Conservation (phyloP, 2,888 invertebrate genomes). For the Macroteleia sp. region DNA sequence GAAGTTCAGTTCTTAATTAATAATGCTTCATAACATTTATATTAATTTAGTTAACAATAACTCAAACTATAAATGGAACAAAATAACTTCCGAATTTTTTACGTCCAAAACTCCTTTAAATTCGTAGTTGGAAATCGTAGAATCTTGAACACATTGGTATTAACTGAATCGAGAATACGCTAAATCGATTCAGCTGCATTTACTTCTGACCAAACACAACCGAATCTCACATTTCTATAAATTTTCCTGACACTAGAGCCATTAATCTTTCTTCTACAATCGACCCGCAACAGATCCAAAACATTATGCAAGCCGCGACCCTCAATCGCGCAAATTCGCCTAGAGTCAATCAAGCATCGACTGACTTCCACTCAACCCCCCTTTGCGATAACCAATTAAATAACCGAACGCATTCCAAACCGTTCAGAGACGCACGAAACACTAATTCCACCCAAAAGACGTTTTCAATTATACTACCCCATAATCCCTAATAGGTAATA, state of each 20-base stretch:
- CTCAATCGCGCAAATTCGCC: conserved; percentile 28
- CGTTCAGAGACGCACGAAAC: conserved; percentile 32
- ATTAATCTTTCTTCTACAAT: conserved; percentile 19
- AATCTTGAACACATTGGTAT: too few species aligned
- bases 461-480: conserved; percentile 60
- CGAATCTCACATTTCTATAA: background rate
- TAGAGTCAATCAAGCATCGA: conserved; percentile 41
- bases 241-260: background rate
- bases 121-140: too few species aligned
- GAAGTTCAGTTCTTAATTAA: too few species aligned
- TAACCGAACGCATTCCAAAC: conserved; percentile 46
- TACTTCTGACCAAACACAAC: background rate
- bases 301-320: conserved; percentile 32
- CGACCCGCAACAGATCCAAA: conserved; percentile 13
- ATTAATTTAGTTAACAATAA: too few species aligned
- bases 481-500: conserved; percentile 58
- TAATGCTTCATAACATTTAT: too few species aligned
- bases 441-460: conserved; percentile 53
- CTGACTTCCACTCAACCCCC: conserved; percentile 26
- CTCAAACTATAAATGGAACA: too few species aligned
- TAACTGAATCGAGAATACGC: too few species aligned
- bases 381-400: conserved; percentile 49
- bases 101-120: too few species aligned
- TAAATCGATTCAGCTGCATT: too few species aligned
- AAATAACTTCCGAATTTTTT: too few species aligned